These are phyloP conservation scores for Urocolius indicus DNA, from an alignment of 2,113 vertebrate species.

Conservation along the genomic window DNA sequence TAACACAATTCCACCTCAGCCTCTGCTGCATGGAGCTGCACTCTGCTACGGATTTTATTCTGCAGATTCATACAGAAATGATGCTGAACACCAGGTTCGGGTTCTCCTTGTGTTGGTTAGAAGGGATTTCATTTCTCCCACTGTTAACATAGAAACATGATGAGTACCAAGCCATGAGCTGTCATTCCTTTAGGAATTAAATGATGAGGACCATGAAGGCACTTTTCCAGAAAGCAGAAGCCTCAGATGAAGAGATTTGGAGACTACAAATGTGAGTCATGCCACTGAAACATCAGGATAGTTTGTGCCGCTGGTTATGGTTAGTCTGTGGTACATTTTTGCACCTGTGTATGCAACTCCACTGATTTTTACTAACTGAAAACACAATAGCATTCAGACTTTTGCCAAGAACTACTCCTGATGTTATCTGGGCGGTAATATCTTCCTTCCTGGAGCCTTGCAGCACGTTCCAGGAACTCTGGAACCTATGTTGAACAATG, in stretches of 20 bases:
- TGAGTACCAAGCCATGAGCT: not conserved
- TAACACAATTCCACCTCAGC: not conserved
- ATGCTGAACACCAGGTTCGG: conserved; percentile 58
- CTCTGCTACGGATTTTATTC: not conserved
- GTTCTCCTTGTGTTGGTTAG: conserved; percentile 61
- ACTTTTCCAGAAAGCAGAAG: not conserved
- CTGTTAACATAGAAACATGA: accelerated
- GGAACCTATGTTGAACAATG: not conserved
- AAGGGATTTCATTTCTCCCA: not conserved
- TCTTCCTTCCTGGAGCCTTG: conserved; percentile 37
- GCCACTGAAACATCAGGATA: not conserved
- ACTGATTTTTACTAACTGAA: not conserved
- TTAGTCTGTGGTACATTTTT: not conserved
- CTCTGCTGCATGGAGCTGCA: not conserved
- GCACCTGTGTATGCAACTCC: not conserved
- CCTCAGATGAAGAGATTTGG: not conserved
- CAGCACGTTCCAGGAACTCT: not conserved
- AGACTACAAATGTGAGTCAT: not conserved
- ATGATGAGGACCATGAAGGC: not conserved
- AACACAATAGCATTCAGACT: not conserved
- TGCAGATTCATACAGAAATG: conserved; percentile 2
- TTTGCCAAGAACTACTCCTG: not conserved
- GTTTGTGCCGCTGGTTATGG: not conserved
- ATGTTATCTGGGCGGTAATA: not conserved
- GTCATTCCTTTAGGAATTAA: not conserved